Conservation (phyloP, 1,140 invertebrate genomes). For the Drosophila sproati region DNA sequence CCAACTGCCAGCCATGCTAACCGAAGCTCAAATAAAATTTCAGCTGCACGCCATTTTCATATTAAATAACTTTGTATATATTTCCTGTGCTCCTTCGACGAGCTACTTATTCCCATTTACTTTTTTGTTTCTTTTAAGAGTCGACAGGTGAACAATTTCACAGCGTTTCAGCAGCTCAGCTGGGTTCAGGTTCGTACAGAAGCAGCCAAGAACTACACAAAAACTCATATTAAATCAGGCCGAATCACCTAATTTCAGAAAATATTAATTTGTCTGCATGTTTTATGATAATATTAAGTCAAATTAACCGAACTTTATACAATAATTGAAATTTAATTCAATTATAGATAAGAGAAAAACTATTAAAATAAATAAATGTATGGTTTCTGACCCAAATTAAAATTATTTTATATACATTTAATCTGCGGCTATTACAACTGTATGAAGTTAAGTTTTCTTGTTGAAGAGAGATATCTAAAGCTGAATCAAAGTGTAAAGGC, state of each 20-base stretch:
- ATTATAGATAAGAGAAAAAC: too few relatives aligned
- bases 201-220: conserved; percentile 14
- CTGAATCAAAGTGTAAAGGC: conserved; percentile 25
- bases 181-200: conserved; percentile 31
- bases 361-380: too few relatives aligned
- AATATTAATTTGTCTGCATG: conserved; percentile 1
- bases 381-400: background rate
- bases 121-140: conserved; percentile 57
- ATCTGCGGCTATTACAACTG: background rate
- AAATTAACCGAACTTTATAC: background rate
- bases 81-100: conserved; percentile 57
- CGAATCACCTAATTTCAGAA: background rate
- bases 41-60: conserved; percentile 78
- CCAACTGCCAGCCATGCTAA: conserved; percentile 52
- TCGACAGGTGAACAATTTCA: conserved; percentile 72
- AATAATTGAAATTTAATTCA: background rate
- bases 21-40: conserved; percentile 67
- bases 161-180: conserved; percentile 47
- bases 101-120: conserved; percentile 27
- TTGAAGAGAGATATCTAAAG: background rate
- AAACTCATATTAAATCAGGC: conserved; percentile 17
- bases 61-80: conserved; percentile 81
- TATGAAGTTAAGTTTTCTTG: background rate
- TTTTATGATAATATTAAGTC: background rate
- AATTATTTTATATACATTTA: background rate